Conservation (phyloP, 2,888 invertebrate species). For the Globia sparganii region DNA sequence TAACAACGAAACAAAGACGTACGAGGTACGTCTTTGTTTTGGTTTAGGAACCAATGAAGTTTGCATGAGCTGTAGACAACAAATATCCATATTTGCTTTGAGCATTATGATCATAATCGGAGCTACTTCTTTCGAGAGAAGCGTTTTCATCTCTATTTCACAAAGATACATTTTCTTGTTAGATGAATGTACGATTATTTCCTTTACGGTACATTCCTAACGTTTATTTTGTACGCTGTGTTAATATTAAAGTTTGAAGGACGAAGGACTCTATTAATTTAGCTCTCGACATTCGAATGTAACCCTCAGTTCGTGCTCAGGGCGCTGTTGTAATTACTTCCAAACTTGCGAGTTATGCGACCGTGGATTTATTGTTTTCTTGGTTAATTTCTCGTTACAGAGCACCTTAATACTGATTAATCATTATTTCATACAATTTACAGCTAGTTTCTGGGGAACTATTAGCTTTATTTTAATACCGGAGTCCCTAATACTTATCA, state of each 20-base stretch:
- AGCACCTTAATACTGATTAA: conserved; percentile 14
- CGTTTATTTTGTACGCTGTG: conserved; percentile 16
- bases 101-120: conserved; percentile 4
- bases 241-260: conserved; percentile 45
- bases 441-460: not conserved
- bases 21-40: too few species aligned
- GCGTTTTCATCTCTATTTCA: not conserved
- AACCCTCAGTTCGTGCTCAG: conserved; percentile 43
- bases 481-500: not conserved
- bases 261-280: conserved; percentile 51
- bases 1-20: not conserved
- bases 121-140: conserved; percentile 3
- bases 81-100: conserved; percentile 7
- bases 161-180: not conserved
- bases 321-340: conserved; percentile 68
- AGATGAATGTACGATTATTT: conserved; percentile 5
- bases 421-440: conserved; percentile 12
- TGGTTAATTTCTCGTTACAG: conserved; percentile 38
- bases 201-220: conserved; percentile 8
- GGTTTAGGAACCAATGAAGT: conserved; percentile 15
- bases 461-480: not conserved
- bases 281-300: conserved; percentile 51
- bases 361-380: conserved; percentile 60
- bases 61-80: not conserved
- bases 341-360: conserved; percentile 50